Evolutionary conservation across 2,113 vertebrate genomes (phyloP).

Genomic region (Paracanthobrama guichenoti): DNA sequence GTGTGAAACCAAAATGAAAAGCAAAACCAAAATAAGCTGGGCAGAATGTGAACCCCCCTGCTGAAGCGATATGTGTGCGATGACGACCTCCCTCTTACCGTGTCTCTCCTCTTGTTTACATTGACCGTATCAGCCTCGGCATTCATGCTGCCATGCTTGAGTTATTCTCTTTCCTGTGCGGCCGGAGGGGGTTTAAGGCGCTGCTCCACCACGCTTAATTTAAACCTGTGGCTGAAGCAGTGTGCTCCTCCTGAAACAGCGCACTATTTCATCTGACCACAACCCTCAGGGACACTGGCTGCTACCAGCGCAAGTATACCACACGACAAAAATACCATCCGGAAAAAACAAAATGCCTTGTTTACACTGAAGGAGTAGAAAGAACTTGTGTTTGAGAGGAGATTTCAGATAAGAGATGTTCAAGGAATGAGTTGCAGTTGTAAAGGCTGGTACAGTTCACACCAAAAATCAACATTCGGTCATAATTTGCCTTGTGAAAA

Average conservation of each 20-base stretch:
- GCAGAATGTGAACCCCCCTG: neutral
- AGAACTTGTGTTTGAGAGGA: constrained; percentile 64
- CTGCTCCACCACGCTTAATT: constrained; percentile 74
- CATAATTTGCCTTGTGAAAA: neutral
- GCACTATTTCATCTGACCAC: constrained; percentile 70
- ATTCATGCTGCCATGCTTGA: constrained; percentile 63
- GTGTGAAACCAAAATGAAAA: constrained; percentile 41
- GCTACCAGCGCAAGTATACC: constrained; percentile 67
- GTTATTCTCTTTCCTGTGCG: constrained; percentile 65
- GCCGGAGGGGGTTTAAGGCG: constrained; percentile 22
- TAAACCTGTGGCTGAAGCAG: constrained; percentile 76
- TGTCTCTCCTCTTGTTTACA: neutral
- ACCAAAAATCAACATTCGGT: neutral
- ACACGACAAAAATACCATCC: constrained; percentile 78
- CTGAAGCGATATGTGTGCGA: neutral
- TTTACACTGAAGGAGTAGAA: constrained; percentile 67
- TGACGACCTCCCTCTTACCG: neutral
- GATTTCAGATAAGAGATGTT: neutral
- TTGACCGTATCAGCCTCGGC: constrained; percentile 54
- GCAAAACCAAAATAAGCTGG: constrained; percentile 25
- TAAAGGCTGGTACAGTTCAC: neutral
- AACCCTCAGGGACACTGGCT: constrained; percentile 72
- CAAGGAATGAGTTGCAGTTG: neutral
- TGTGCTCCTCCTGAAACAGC: constrained; percentile 72
- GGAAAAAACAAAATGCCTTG: constrained; percentile 70